Conservation (phyloP, 64 coral and sea anemone species). For the Platygyra sinensis region DNA sequence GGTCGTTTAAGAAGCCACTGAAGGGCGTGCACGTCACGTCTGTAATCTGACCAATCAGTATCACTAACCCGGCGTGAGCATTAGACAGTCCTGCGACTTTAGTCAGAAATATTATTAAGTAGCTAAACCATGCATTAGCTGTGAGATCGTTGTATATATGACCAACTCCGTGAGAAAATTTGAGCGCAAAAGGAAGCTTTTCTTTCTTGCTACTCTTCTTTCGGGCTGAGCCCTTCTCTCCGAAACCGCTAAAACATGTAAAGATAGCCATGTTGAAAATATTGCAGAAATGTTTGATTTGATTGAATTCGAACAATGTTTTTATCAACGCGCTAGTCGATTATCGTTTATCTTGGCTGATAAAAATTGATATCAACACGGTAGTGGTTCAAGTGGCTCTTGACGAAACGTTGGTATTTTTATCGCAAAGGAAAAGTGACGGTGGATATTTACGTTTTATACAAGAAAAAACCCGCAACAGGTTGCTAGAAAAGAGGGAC, state of each 20-base stretch:
- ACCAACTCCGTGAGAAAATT: constrained; percentile 76
- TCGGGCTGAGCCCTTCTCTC: not conserved
- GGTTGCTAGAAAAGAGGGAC: not conserved
- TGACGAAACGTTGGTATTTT: not conserved
- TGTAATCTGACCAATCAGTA: constrained; percentile 75
- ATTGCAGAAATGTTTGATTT: not conserved
- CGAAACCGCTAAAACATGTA: constrained; percentile 1
- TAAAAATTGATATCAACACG: not conserved
- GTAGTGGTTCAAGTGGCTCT: not conserved
- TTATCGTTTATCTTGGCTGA: not conserved
- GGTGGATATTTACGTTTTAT: not conserved
- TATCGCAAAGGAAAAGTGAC: not conserved
- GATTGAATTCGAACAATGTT: not conserved
- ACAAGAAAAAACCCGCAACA: constrained; percentile 7
- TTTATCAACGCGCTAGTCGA: not conserved
- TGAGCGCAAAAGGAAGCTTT: constrained; percentile 47
- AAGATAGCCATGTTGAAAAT: constrained; percentile 1
- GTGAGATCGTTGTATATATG: constrained; percentile 80
- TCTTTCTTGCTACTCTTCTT: constrained; percentile 18
- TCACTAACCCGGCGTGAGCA: constrained; percentile 62
- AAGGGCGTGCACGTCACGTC: constrained; percentile 81
- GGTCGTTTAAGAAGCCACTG: constrained; percentile 71
- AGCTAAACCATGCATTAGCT: constrained; percentile 86
- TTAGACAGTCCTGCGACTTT: constrained; percentile 76
- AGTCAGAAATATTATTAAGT: constrained; percentile 80